Conservation (phyloP, 1,140 invertebrate genomes). For the Bombus haemorrhoidalis region DNA sequence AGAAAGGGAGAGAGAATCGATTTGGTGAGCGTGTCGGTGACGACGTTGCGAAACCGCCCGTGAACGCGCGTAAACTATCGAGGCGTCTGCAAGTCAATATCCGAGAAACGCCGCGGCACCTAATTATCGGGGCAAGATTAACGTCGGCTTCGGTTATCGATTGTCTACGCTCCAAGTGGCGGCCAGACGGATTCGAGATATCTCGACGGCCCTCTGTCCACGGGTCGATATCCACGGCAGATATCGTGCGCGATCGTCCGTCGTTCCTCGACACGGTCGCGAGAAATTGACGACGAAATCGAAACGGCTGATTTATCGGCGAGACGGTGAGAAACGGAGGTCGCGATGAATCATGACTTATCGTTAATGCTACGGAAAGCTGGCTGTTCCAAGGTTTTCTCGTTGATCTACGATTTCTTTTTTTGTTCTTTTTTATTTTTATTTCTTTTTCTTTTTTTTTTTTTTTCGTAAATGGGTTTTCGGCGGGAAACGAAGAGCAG, state of each 20-base stretch:
- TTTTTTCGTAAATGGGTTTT: background rate
- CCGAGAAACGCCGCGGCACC: conserved; percentile 31
- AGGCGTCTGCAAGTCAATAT: conserved; percentile 42
- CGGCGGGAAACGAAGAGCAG: background rate
- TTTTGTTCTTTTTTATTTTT: background rate
- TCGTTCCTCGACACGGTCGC: background rate
- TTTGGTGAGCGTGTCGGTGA: background rate
- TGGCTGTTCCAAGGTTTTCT: background rate
- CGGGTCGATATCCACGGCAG: background rate
- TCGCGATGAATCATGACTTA: background rate
- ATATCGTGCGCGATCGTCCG: conserved; percentile 6
- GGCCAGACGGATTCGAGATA: conserved; percentile 15
- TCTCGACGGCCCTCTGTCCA: conserved; percentile 15
- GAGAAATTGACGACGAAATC: conserved; percentile 12
- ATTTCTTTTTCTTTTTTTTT: too few species aligned
- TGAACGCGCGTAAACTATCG: background rate
- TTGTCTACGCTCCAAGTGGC: conserved; percentile 13
- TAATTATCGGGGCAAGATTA: conserved; percentile 45
- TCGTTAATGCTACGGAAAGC: background rate
- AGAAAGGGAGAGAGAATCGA: background rate
- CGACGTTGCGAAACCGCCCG: background rate
- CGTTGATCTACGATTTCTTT: background rate
- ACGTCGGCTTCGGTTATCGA: conserved; percentile 40
- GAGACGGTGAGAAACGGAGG: background rate
- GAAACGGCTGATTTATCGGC: conserved; percentile 9